Evolutionary conservation across 2,113 vertebrate genomes (phyloP).

Genomic region (Neotoma lepida): DNA sequence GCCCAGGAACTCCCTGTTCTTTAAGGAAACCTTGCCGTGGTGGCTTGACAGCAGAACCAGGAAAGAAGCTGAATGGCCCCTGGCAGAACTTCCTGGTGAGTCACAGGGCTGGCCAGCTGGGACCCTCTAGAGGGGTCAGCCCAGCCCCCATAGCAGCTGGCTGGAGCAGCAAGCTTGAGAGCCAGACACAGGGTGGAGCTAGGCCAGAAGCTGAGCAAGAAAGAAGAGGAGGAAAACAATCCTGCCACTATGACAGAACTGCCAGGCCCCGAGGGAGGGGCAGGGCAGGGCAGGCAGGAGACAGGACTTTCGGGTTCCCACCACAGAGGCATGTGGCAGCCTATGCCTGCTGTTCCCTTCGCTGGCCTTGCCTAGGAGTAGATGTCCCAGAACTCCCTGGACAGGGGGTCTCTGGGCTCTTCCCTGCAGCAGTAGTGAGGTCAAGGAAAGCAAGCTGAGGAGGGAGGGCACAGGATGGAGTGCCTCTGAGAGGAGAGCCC

Average conservation of each 20-base stretch:
- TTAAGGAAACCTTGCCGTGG: not conserved
- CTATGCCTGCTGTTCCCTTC: not conserved
- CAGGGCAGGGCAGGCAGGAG: not conserved
- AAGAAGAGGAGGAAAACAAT: slow-evolving; percentile 39
- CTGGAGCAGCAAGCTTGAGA: not conserved
- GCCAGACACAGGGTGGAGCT: slow-evolving; percentile 54
- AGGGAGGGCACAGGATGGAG: not conserved
- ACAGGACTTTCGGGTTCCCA: slow-evolving; percentile 71
- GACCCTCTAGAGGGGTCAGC: slow-evolving; percentile 57
- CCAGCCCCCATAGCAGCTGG: slow-evolving; percentile 64
- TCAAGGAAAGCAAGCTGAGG: not conserved
- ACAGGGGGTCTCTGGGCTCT: not conserved
- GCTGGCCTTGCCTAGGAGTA: not conserved
- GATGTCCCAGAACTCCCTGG: fast-evolving
- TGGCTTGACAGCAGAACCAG: not conserved
- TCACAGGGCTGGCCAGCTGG: slow-evolving; percentile 54
- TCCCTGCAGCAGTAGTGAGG: not conserved
- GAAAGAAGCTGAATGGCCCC: not conserved
- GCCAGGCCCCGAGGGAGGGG: not conserved
- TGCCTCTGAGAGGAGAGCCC: not conserved
- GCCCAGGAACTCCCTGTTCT: not conserved
- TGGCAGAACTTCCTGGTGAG: slow-evolving; percentile 32
- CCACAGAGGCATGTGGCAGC: not conserved
- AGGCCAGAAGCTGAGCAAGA: not conserved
- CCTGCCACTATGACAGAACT: not conserved